These are phyloP conservation scores for Aleiodes alternator DNA, from an alignment of 2,888 invertebrate genomes.

Conservation along the genomic window DNA sequence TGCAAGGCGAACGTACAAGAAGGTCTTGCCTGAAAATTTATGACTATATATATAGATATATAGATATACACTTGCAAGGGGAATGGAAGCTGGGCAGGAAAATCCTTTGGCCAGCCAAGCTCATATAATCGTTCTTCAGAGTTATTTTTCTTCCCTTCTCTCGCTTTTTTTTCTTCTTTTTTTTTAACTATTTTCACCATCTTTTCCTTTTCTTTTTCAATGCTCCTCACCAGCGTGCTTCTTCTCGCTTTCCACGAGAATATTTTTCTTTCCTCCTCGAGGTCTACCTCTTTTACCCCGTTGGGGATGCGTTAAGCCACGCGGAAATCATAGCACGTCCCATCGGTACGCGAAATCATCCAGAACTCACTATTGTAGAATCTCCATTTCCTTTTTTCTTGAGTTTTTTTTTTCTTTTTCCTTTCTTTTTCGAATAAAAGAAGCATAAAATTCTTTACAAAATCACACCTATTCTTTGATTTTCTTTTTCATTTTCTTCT, in stretches of 20 bases:
- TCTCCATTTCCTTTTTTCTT: neutral
- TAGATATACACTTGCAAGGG: neutral
- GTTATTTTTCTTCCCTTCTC: constrained; percentile 22
- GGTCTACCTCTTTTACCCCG: constrained; percentile 17
- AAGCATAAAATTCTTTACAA: constrained; percentile 7
- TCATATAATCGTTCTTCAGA: constrained; percentile 69
- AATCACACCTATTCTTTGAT: neutral
- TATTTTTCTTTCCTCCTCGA: constrained; percentile 18
- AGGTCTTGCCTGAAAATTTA: constrained; percentile 55
- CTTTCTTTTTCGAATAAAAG: neutral
- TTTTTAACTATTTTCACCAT: too few relatives aligned
- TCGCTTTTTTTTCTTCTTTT: constrained; percentile 30
- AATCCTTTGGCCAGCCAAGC: constrained; percentile 73
- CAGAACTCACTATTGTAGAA: constrained; percentile 55
- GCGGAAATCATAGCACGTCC: constrained; percentile 71
- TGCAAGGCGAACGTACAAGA: constrained; percentile 22
- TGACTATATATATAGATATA: constrained; percentile 49
- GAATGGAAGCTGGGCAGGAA: constrained; percentile 55
- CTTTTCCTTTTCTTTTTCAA: neutral
- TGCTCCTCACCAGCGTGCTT: neutral
- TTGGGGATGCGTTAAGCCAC: constrained; percentile 65
- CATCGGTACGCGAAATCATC: constrained; percentile 70
- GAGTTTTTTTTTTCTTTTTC: too few relatives aligned
- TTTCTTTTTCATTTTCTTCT: too few relatives aligned
- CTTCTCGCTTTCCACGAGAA: constrained; percentile 17